Percentiles rank a stretch among this genome's conserved stretches.
phyloP scores from a whole-genome alignment of 2,888 invertebrate genomes.

The Automeris io region DNA sequence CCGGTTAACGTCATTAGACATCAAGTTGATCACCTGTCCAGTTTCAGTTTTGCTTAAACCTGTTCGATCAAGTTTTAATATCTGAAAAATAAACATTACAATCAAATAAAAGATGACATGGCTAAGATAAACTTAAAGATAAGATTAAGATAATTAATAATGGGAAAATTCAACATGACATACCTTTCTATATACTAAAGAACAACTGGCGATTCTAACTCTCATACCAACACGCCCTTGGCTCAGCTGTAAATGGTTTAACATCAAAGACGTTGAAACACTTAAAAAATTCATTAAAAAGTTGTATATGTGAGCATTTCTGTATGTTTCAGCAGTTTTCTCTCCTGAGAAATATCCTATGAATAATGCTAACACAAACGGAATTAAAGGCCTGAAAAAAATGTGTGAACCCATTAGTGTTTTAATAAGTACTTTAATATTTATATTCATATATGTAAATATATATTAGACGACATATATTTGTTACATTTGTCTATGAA shows the following conservation, averaged over 20 bases:
- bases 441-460: too few species aligned
- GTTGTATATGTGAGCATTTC: slow-evolving; percentile 82
- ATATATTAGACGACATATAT: too few species aligned
- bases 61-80: slow-evolving; percentile 69
- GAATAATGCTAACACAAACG: slow-evolving; percentile 77
- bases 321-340: slow-evolving; percentile 57
- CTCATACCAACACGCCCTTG: slow-evolving; percentile 85
- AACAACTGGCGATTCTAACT: slow-evolving; percentile 85
- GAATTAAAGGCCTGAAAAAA: slow-evolving; percentile 78
- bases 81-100: slow-evolving; percentile 33
- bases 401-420: too few species aligned
- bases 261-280: slow-evolving; percentile 75
- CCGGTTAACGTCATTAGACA: slow-evolving; percentile 90
- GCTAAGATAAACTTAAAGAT: background rate
- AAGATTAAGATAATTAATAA: too few species aligned
- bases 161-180: slow-evolving; percentile 14
- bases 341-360: slow-evolving; percentile 79
- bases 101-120: background rate
- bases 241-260: slow-evolving; percentile 79
- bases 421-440: too few species aligned
- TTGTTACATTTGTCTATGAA: too few species aligned
- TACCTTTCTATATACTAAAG: slow-evolving; percentile 90
- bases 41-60: slow-evolving; percentile 79
- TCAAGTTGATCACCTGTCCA: slow-evolving; percentile 88
- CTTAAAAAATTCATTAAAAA: slow-evolving; percentile 77